Percentiles rank a stretch among this genome's conserved stretches.
phyloP scores from a whole-genome alignment of 2,888 invertebrate species.

The Ochropleura leucogaster region DNA sequence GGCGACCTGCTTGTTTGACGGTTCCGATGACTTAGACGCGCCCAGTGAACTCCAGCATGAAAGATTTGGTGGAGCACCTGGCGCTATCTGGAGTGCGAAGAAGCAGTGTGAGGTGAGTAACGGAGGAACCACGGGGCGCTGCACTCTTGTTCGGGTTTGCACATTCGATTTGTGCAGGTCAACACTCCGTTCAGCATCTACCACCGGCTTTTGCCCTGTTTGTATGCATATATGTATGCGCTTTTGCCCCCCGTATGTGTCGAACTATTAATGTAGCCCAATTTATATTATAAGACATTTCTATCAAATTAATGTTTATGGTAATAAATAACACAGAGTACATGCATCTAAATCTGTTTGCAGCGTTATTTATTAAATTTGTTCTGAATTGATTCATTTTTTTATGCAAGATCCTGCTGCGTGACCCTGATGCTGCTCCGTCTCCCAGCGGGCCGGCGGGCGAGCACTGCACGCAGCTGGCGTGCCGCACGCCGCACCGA shows the following conservation, averaged over 20 bases:
- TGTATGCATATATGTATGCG: background rate
- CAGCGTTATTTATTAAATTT: too few species aligned
- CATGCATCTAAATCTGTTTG: too few species aligned
- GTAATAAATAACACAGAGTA: too few species aligned
- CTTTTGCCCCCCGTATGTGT: background rate
- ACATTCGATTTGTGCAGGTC: background rate
- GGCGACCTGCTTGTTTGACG: slow-evolving; percentile 92
- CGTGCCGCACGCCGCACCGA: slow-evolving; percentile 93
- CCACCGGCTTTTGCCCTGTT: background rate
- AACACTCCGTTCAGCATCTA: background rate
- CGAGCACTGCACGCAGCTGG: slow-evolving; percentile 91
- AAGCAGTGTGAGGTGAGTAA: slow-evolving; percentile 92
- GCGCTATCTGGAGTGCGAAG: slow-evolving; percentile 93
- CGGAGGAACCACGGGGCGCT: background rate
- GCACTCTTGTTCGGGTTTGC: background rate
- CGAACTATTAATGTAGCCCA: too few species aligned
- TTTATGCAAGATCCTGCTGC: slow-evolving; percentile 86
- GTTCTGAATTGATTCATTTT: slow-evolving; percentile 24
- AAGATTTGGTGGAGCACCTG: slow-evolving; percentile 92
- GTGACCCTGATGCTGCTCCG: slow-evolving; percentile 93
- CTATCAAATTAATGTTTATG: too few species aligned
- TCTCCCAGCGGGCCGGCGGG: slow-evolving; percentile 80
- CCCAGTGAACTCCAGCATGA: slow-evolving; percentile 91
- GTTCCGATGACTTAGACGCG: slow-evolving; percentile 83
- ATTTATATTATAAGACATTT: too few species aligned